These are phyloP conservation scores for Platanista minor DNA, from an alignment of 2,113 vertebrate genomes.

Conservation along the genomic window DNA sequence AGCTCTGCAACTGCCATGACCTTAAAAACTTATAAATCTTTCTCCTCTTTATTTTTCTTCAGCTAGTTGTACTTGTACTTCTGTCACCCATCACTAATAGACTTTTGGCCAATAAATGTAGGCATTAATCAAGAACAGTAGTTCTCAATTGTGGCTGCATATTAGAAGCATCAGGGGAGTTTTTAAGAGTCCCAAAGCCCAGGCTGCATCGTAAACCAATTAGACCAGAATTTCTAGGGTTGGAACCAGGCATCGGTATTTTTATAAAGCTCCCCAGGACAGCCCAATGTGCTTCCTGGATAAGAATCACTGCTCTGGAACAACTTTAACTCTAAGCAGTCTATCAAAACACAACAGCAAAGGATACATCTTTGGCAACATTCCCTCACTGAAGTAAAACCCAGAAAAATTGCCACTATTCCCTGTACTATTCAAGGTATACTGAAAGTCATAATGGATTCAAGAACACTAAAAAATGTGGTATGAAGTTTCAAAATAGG, in stretches of 20 bases:
- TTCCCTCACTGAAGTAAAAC: not conserved
- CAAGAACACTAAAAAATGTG: not conserved
- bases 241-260: not conserved
- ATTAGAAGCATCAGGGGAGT: not conserved
- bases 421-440: not conserved
- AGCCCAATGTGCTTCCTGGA: not conserved
- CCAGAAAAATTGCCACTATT: not conserved
- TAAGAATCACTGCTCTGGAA: not conserved
- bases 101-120: not conserved
- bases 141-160: not conserved
- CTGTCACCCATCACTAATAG: not conserved
- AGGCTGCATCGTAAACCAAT: not conserved
- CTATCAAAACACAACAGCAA: not conserved
- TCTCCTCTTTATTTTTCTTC: not conserved
- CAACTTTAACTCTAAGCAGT: not conserved
- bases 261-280: not conserved
- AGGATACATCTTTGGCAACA: not conserved
- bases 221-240: not conserved
- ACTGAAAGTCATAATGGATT: not conserved
- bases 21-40: not conserved
- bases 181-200: not conserved
- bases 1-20: not conserved
- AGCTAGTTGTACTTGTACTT: not conserved
- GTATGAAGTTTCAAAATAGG: not conserved
- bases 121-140: not conserved